Evolutionary conservation across 2,888 invertebrate genomes (phyloP), one percentile per base, ranked within the genome.

Genomic region (Unio delphinus): DNA sequence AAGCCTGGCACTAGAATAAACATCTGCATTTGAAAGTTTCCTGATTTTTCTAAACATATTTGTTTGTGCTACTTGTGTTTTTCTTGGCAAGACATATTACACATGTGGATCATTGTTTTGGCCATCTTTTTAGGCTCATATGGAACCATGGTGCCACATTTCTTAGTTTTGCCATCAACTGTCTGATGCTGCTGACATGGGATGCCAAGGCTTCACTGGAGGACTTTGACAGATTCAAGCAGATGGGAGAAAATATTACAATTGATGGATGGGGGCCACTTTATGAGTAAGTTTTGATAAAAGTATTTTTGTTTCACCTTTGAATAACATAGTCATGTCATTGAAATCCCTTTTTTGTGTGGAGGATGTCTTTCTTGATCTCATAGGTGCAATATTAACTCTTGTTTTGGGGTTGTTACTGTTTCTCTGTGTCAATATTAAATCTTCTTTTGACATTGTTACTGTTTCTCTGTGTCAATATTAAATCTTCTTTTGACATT

Each of bases 111-210:
- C 45, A 45, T 45, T 45, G 45, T 45, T 45, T 45, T 45, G 3
- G 11, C 4, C 45, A 45, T 45, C 45, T 45, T 15, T 45, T 45
- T 45, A 89, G 89, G 89, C 76, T 88, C 67, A 59, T 87, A n/a
- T 88, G 88, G 88, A 90, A 90, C 76, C 84, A 88, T 67, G 79
- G 85, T 30, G 81, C 86, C 63, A 88, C 87, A n/a, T 69, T 89
- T 56, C 76, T 89, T 55, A 89, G 88, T 69, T 76, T 90, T 66
- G 86, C 86, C 26, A 87, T 90, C 75, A 89, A 89, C 73, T 78
- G 88, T 34, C 75, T 89, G n/a, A 89, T 90, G 87, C 73, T 90
- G 70, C 70, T 85, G 23, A 87, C 88, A 8, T 89, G 89, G 89
- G 80, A 88, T 69, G 86, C 89, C 28, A 79, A 84, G 65, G 82